Evolutionary conservation across 2,888 invertebrate species (phyloP), one percentile per base, ranked within the genome.

Genomic region (Empis stercorea): DNA sequence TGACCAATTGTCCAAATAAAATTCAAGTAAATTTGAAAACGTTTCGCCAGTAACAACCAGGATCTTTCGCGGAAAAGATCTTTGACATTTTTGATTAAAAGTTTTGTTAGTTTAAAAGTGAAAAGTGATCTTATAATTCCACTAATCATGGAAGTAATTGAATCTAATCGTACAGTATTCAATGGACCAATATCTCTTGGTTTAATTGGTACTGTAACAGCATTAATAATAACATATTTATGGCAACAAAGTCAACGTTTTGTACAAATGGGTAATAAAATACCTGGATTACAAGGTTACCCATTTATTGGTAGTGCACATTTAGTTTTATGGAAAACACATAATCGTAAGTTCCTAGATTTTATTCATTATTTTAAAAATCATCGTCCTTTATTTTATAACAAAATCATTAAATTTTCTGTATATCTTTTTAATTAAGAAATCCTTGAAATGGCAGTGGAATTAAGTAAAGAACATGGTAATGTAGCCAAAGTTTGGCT

Each of bases 271-370:
- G 81, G 80, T 1, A 75, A 78, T 42, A 79, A 75, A 57, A 63
- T 87, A 17, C 86, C 86, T 0, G 82, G 84, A 45, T 85, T 86
- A 0, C 55, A 66, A 2, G 71, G 76, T 1, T 52, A 77, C 14
- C 87, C 87, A 0, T 36, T 87, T 2, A 57, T 87, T 45, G 87
- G 87, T 53, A 84, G 81, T 58, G 81, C 82, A 0, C 70, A 80
- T 13, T 62, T 81, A 48, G 75, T 79, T 1, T 52, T 79, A 0
- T 81, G 81, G 45, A 73, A 74, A 50, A 74, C 74, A 47, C 78
- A 82, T 47, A 67, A 72, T 52, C 72, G 84, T 84, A 68, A 70
- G 72, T 49, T n/a, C n/a, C n/a, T n/a, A n/a, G n/a, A n/a, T n/a
- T n/a, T n/a, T n/a, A n/a, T n/a, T n/a, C n/a, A n/a, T n/a, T n/a